Conservation (phyloP, 2,113 vertebrate species). For the Cavia aperea region DNA sequence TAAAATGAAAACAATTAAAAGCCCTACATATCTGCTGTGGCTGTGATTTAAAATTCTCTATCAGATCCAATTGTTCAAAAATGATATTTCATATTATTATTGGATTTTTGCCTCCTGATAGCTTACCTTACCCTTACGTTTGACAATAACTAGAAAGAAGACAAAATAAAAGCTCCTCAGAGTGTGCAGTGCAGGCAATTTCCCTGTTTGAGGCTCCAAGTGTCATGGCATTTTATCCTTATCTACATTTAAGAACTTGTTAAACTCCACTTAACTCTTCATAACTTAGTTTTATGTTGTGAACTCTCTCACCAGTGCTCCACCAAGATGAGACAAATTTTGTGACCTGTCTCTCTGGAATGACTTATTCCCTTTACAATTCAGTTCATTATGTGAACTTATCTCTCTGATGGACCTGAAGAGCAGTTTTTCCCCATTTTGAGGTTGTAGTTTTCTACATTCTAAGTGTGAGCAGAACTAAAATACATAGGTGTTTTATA, state of each 20-base stretch:
- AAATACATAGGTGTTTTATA: not conserved
- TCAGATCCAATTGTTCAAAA: not conserved
- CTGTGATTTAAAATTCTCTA: not conserved
- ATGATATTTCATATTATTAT: not conserved
- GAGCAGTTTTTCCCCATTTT: not conserved
- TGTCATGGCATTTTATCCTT: not conserved
- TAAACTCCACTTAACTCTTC: not conserved
- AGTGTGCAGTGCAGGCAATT: too few species aligned
- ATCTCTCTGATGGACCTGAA: not conserved
- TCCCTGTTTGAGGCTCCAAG: rapidly evolving
- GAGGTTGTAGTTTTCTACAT: not conserved
- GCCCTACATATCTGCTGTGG: not conserved
- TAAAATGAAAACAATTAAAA: too few species aligned
- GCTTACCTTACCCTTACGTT: not conserved
- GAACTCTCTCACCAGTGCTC: not conserved
- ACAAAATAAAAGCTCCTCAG: rapidly evolving
- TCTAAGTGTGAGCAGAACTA: not conserved
- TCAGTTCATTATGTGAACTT: not conserved
- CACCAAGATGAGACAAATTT: not conserved
- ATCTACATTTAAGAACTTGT: not conserved
- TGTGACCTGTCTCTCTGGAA: not conserved
- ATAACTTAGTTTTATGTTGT: not conserved
- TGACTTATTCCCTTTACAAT: not conserved
- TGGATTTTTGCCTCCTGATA: not conserved
- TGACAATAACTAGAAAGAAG: not conserved